phyloP scores from a whole-genome alignment of 2,113 vertebrate species.

The Acrocephalus kingi region DNA sequence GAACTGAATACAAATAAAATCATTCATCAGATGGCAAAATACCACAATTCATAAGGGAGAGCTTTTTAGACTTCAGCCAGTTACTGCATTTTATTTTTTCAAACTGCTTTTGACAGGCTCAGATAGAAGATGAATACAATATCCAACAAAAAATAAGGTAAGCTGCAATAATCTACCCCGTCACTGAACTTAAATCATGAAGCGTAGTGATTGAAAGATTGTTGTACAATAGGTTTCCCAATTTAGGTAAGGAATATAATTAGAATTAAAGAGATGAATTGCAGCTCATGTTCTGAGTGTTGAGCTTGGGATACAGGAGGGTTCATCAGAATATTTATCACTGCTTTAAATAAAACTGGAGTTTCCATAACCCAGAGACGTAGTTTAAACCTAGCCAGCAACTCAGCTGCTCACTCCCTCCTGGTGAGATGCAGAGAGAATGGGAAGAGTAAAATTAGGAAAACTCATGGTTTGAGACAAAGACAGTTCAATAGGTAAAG shows the following conservation, averaged over 20 bases:
- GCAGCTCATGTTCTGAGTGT: neutral
- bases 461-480: neutral
- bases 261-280: neutral
- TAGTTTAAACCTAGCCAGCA: neutral
- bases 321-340: neutral
- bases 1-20: conserved; percentile 41
- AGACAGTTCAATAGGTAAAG: neutral
- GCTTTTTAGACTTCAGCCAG: neutral
- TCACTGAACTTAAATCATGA: neutral
- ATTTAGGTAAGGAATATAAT: neutral
- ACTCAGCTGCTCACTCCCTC: neutral
- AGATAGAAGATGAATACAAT: neutral
- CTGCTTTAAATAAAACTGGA: neutral
- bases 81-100: conserved; percentile 3
- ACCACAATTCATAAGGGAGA: conserved; percentile 1
- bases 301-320: neutral
- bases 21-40: conserved; percentile 45
- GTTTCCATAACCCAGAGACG: neutral
- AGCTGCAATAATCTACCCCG: neutral
- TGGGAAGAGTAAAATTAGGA: neutral
- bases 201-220: neutral
- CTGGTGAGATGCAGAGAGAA: neutral
- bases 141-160: neutral
- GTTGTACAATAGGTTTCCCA: neutral
- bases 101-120: neutral